A percentile compares a stretch with the other conserved stretches of the same genome.
Evolutionary conservation across 2,888 invertebrate species (phyloP).

Genomic region (Eupeodes luniger): DNA sequence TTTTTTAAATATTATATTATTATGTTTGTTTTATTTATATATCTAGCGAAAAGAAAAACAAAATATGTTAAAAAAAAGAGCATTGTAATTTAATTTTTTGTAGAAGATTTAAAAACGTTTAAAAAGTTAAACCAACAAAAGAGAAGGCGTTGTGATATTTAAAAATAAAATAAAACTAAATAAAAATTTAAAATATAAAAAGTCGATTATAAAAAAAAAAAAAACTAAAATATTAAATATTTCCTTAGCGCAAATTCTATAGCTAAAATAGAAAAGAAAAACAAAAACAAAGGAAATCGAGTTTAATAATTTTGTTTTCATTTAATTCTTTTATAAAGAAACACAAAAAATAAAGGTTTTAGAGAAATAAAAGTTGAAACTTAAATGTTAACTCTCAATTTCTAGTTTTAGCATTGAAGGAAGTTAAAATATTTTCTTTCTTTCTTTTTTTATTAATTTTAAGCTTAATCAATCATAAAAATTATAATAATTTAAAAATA

Average conservation of each 20-base stretch:
- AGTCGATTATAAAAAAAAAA: slow-evolving; percentile 78
- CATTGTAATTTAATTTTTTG: slow-evolving; percentile 70
- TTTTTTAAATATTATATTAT: slow-evolving; percentile 79
- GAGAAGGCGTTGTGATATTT: slow-evolving; percentile 84
- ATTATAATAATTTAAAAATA: slow-evolving; percentile 36
- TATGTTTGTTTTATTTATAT: slow-evolving; percentile 78
- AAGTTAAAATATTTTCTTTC: slow-evolving; percentile 26
- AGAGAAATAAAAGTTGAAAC: slow-evolving; percentile 33
- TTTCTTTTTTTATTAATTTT: slow-evolving; percentile 47
- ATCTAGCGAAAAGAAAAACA: slow-evolving; percentile 75
- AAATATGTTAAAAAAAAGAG: slow-evolving; percentile 45
- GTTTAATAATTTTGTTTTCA: slow-evolving; percentile 45
- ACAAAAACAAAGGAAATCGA: slow-evolving; percentile 8
- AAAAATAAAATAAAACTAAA: slow-evolving; percentile 81
- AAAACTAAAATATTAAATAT: slow-evolving; percentile 77
- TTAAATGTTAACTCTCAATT: slow-evolving; percentile 35
- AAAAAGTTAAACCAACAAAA: slow-evolving; percentile 77
- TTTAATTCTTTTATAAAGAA: slow-evolving; percentile 67
- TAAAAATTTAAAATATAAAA: slow-evolving; percentile 69
- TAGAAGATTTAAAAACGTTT: slow-evolving; percentile 63
- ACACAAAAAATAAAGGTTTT: not conserved
- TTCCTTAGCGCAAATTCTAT: slow-evolving; percentile 70
- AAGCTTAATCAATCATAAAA: slow-evolving; percentile 67
- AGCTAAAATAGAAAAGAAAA: slow-evolving; percentile 49
- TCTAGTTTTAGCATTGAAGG: slow-evolving; percentile 51